A percentile compares a stretch with the other conserved stretches of the same genome.
Conservation (phyloP, 2,888 invertebrate genomes). For the Seira musarum region DNA sequence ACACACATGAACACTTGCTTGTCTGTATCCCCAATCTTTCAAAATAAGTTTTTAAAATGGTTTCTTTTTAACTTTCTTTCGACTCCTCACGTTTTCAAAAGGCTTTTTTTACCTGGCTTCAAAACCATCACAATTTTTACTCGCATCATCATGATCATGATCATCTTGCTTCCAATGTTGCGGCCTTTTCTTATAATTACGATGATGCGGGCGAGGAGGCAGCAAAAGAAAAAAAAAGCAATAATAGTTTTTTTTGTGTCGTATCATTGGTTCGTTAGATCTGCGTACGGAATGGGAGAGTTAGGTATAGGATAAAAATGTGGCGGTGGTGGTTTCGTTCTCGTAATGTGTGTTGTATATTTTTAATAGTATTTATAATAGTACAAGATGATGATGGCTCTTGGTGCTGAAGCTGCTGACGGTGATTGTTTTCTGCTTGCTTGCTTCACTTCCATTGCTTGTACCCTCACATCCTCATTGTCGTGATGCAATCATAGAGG, state of each 20-base stretch:
- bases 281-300: conserved; percentile 8
- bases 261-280: conserved; percentile 32
- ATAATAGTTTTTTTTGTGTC: conserved; percentile 14
- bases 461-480: conserved; percentile 4
- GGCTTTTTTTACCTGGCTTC: not conserved
- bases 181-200: conserved; percentile 2
- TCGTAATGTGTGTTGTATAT: not conserved
- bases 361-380: conserved; percentile 47
- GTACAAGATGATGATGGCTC: conserved; percentile 20
- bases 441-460: not conserved
- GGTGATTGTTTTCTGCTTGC: conserved; percentile 11
- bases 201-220: conserved; percentile 39
- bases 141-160: conserved; percentile 8
- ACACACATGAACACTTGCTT: not conserved
- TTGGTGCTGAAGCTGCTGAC: not conserved
- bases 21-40: not conserved
- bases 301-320: not conserved
- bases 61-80: conserved; percentile 52
- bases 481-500: conserved; percentile 2
- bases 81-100: conserved; percentile 32
- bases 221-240: not conserved
- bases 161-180: conserved; percentile 1
- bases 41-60: conserved; percentile 28
- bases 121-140: conserved; percentile 23
- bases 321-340: not conserved